Conservation (phyloP, 2,797 vertebrate species). For the Acestrorhynchus altus region DNA sequence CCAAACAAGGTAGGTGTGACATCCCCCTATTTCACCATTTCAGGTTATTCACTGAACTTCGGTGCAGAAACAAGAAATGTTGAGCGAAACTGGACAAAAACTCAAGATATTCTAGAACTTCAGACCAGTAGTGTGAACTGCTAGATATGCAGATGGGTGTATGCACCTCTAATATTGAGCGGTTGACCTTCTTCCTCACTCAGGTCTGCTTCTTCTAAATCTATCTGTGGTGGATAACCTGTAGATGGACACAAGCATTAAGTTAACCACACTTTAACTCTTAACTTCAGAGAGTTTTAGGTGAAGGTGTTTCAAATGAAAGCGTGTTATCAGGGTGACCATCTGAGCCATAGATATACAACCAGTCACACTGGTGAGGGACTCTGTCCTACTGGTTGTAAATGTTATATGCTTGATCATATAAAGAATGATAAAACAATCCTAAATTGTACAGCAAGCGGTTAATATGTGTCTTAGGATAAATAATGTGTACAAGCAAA, state of each 20-base stretch:
- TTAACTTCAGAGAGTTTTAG: not conserved
- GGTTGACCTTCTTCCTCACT: conserved; percentile 72
- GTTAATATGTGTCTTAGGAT: too few species aligned
- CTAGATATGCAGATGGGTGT: not conserved
- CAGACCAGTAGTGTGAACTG: too few species aligned
- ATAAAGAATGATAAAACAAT: not conserved
- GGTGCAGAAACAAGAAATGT: too few species aligned
- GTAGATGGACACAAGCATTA: not conserved
- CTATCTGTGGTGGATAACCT: not conserved
- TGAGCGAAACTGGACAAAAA: too few species aligned
- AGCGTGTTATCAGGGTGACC: not conserved
- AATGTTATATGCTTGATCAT: not conserved
- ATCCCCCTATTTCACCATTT: too few species aligned
- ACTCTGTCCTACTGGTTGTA: not conserved
- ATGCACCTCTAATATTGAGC: conserved; percentile 88
- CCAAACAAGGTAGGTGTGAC: too few species aligned
- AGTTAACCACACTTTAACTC: not conserved
- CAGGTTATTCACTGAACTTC: too few species aligned
- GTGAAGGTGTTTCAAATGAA: not conserved
- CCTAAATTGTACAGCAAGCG: not conserved
- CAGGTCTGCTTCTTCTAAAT: conserved; percentile 49
- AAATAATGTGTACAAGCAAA: not conserved
- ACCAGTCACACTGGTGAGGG: not conserved
- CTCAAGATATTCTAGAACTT: too few species aligned
- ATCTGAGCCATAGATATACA: not conserved